phyloP scores from a whole-genome alignment of 1,140 invertebrate species.

The Rhizoglyphus robini region DNA sequence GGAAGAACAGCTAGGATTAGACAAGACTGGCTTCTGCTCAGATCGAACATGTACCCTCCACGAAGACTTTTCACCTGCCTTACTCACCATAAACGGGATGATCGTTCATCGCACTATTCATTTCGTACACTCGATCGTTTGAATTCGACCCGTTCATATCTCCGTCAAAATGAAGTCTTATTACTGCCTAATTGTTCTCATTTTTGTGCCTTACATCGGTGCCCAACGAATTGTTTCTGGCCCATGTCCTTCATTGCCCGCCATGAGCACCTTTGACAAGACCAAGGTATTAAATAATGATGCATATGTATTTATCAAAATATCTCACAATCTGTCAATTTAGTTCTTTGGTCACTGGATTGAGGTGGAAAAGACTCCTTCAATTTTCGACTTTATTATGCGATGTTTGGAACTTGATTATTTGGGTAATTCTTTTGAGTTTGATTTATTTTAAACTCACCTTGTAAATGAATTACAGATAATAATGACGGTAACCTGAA shows the following conservation, averaged over 20 bases:
- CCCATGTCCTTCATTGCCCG: conserved; percentile 16
- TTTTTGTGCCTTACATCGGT: too few relatives aligned
- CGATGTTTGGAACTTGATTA: conserved; percentile 23
- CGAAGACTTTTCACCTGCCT: too few relatives aligned
- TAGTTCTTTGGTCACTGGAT: conserved; percentile 25
- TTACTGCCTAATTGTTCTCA: too few relatives aligned
- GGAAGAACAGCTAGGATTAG: too few relatives aligned
- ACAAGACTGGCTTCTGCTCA: too few relatives aligned
- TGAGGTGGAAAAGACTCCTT: conserved; percentile 24
- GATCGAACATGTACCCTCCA: too few relatives aligned
- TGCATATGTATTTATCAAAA: not conserved
- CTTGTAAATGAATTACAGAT: conserved; percentile 1
- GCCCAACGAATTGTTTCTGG: conserved; percentile 22
- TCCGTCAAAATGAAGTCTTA: too few relatives aligned
- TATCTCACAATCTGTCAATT: not conserved
- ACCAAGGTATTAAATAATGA: conserved; percentile 14
- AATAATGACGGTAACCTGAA: conserved; percentile 23
- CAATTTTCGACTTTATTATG: conserved; percentile 24
- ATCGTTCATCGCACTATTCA: too few relatives aligned
- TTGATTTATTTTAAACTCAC: not conserved
- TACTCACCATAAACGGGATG: too few relatives aligned
- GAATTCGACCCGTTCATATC: too few relatives aligned
- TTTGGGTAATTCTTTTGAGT: not conserved
- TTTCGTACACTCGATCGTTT: too few relatives aligned
- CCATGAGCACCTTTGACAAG: conserved; percentile 20